phyloP scores from a whole-genome alignment of 2,113 vertebrate genomes.

The Columbina picui region DNA sequence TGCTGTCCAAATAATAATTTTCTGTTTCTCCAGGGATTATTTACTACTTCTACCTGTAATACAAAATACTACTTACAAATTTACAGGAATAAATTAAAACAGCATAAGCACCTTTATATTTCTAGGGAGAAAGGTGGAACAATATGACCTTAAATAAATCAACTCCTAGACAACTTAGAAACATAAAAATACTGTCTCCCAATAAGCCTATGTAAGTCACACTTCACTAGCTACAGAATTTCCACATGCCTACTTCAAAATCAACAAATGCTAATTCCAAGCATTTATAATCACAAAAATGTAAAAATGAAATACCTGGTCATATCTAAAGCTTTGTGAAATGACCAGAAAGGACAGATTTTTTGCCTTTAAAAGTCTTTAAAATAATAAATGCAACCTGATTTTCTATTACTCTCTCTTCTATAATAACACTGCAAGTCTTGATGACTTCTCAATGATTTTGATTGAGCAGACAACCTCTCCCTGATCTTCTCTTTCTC shows the following conservation, averaged over 20 bases:
- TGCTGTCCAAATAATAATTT: background rate
- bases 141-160: background rate
- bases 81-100: background rate
- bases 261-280: background rate
- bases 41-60: background rate
- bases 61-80: background rate
- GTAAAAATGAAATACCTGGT: background rate
- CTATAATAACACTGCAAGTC: background rate
- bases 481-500: background rate
- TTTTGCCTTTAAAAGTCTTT: background rate
- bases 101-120: background rate
- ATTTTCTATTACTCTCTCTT: background rate
- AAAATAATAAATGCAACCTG: background rate
- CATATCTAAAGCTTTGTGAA: background rate
- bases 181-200: background rate
- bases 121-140: background rate
- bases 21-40: background rate
- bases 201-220: background rate
- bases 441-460: background rate
- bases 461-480: background rate
- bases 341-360: background rate
- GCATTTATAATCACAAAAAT: background rate
- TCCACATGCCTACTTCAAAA: background rate
- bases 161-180: background rate
- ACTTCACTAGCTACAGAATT: background rate